A percentile compares a stretch with the other conserved stretches of the same genome.
Evolutionary conservation across 1,140 invertebrate genomes (phyloP).

Genomic region (Kradibia gibbosae): DNA sequence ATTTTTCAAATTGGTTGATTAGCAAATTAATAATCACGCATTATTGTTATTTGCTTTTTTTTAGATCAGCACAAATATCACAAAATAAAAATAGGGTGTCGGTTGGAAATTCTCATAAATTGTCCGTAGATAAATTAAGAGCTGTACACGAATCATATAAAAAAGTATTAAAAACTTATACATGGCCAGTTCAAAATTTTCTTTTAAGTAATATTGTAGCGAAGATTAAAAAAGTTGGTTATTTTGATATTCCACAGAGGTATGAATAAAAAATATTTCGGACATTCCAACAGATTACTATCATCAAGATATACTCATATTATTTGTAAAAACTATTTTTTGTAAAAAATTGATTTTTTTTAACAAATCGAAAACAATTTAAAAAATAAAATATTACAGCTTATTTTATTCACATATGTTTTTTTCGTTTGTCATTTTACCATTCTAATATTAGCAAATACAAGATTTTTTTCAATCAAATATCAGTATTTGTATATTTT

Average conservation of each 20-base stretch:
- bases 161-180: conserved; percentile 37
- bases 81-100: conserved; percentile 26
- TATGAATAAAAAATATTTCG: not conserved
- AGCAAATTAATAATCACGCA: conserved; percentile 18
- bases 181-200: conserved; percentile 58
- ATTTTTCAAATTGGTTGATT: conserved; percentile 8
- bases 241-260: conserved; percentile 35
- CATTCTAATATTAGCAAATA: not conserved
- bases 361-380: conserved; percentile 24
- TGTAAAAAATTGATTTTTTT: not conserved
- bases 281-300: conserved; percentile 2
- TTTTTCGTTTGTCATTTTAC: conserved; percentile 18
- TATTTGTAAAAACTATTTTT: conserved; percentile 14
- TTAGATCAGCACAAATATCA: conserved; percentile 38
- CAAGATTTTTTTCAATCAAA: not conserved
- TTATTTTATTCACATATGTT: conserved; percentile 2
- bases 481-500: not conserved
- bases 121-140: conserved; percentile 19
- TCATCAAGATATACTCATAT: not conserved
- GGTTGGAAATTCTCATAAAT: not conserved
- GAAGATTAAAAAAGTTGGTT: conserved; percentile 52
- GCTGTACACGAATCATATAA: conserved; percentile 34
- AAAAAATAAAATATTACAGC: conserved; percentile 27
- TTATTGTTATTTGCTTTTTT: conserved; percentile 36
- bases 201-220: conserved; percentile 54